Evolutionary conservation across 2,888 invertebrate species (phyloP).

Genomic region (Axea sp.): DNA sequence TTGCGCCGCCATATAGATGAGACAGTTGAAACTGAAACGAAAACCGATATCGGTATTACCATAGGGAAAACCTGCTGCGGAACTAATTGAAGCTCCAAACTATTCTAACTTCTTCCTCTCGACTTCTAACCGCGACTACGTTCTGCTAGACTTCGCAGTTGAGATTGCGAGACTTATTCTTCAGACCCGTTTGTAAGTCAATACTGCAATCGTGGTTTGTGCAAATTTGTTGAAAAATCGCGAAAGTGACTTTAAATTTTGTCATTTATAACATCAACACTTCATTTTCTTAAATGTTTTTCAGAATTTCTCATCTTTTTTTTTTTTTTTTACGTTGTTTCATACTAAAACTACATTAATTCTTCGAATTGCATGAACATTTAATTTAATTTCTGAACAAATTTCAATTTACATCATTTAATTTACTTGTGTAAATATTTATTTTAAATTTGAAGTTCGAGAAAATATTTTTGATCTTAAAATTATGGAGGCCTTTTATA

Average conservation of each 20-base stretch:
- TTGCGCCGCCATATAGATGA: slow-evolving; percentile 90
- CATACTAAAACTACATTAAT: no score
- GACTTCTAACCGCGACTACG: slow-evolving; percentile 43
- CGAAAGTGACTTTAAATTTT: slow-evolving; percentile 33
- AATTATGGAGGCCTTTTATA: no score
- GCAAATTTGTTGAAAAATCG: slow-evolving; percentile 47
- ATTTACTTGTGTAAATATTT: no score
- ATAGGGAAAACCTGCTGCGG: slow-evolving; percentile 49
- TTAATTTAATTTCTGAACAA: no score
- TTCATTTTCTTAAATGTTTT: no score
- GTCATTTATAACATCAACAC: slow-evolving; percentile 32
- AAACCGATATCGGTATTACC: slow-evolving; percentile 61
- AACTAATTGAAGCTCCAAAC: slow-evolving; percentile 61
- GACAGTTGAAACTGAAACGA: slow-evolving; percentile 84
- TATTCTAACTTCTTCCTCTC: slow-evolving; percentile 57
- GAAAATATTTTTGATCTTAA: no score
- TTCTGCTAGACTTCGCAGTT: slow-evolving; percentile 27
- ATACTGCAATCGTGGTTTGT: slow-evolving; percentile 21
- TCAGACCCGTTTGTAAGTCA: slow-evolving; percentile 23
- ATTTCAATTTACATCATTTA: no score
- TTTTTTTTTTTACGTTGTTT: no score
- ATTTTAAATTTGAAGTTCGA: no score
- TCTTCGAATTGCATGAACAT: no score
- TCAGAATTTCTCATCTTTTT: no score
- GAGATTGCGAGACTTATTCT: slow-evolving; percentile 55